phyloP scores from a whole-genome alignment of 2,888 invertebrate genomes.

The Drosophila quinaria region DNA sequence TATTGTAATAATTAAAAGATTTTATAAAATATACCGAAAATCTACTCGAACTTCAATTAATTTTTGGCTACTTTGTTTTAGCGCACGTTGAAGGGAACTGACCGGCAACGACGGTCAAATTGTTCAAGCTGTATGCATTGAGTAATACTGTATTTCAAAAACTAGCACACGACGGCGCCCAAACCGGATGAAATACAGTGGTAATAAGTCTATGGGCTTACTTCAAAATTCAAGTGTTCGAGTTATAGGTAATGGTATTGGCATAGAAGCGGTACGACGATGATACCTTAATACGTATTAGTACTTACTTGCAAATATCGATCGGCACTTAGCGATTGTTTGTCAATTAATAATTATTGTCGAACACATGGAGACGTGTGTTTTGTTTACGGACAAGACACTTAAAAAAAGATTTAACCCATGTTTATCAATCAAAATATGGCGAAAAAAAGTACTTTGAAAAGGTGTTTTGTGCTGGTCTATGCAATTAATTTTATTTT shows the following conservation, averaged over 20 bases:
- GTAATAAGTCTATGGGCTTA: neutral
- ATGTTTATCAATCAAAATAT: too few species aligned
- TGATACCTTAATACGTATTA: too few species aligned
- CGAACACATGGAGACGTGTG: too few species aligned
- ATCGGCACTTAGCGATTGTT: too few species aligned
- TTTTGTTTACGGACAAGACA: too few species aligned
- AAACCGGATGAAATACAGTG: conserved; percentile 42
- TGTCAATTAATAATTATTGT: too few species aligned
- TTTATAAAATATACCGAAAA: too few species aligned
- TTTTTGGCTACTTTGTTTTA: conserved; percentile 65
- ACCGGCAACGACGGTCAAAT: conserved; percentile 53
- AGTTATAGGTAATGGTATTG: neutral
- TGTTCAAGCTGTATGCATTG: conserved; percentile 63
- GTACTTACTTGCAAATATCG: neutral
- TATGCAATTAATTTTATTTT: too few species aligned
- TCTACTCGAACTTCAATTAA: conserved; percentile 18
- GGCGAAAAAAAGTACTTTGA: too few species aligned
- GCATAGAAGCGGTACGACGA: neutral
- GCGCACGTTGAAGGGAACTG: conserved; percentile 73
- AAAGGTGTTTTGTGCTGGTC: too few species aligned
- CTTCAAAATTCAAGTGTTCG: neutral
- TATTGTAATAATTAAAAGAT: neutral
- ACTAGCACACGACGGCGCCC: conserved; percentile 31
- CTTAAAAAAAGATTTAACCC: too few species aligned
- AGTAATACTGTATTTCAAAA: conserved; percentile 31